Evolutionary conservation across 2,113 vertebrate genomes (phyloP).

Genomic region (Epinephelus fuscoguttatus): DNA sequence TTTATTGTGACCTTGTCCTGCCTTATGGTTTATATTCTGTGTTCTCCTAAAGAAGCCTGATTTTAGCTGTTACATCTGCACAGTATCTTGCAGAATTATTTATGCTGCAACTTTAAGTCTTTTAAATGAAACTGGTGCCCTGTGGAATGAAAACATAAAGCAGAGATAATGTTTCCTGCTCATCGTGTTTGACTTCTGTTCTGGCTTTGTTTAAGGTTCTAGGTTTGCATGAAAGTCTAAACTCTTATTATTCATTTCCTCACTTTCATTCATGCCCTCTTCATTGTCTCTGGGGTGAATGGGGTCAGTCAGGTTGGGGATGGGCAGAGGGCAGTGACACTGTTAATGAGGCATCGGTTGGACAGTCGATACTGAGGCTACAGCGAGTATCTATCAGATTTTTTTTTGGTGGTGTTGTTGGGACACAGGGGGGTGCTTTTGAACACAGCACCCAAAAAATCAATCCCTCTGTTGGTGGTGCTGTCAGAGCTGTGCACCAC

Average conservation of each 20-base stretch:
- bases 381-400: constrained; percentile 37
- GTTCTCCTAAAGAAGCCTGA: neutral
- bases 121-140: neutral
- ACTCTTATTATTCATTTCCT: neutral
- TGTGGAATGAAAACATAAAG: neutral
- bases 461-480: constrained; percentile 24
- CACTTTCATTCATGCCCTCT: neutral
- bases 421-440: constrained; percentile 1
- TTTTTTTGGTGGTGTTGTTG: neutral
- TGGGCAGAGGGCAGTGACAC: constrained; percentile 12
- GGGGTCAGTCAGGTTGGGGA: constrained; percentile 34
- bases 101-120: neutral
- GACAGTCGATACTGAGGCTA: constrained; percentile 42
- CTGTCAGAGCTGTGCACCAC: constrained; percentile 8
- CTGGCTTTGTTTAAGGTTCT: neutral
- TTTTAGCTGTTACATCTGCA: neutral
- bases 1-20: constrained; percentile 8
- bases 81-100: neutral
- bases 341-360: constrained; percentile 27
- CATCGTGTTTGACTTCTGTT: neutral
- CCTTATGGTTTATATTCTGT: neutral
- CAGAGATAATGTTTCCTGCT: neutral
- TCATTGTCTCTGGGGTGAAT: constrained; percentile 35
- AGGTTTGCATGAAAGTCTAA: neutral
- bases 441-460: constrained; percentile 27